These are phyloP conservation scores for Lobophora halterata DNA, from an alignment of 2,888 invertebrate species.

Conservation along the genomic window DNA sequence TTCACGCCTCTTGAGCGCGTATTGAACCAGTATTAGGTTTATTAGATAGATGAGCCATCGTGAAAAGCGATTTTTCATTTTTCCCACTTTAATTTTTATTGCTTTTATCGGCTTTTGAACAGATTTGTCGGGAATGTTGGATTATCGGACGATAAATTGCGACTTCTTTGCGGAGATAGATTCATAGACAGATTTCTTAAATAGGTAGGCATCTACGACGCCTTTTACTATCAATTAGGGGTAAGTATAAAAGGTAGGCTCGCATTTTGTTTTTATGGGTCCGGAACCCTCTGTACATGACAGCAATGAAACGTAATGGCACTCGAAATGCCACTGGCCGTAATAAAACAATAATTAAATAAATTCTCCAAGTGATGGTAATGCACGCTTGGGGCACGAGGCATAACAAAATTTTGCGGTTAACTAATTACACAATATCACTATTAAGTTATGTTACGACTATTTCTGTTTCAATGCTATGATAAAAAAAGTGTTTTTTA, in stretches of 20 bases:
- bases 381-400: constrained; percentile 10
- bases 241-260: constrained; percentile 23
- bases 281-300: constrained; percentile 38
- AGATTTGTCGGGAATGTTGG: constrained; percentile 33
- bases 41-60: constrained; percentile 73
- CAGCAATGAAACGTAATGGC: constrained; percentile 40
- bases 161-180: constrained; percentile 3
- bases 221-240: constrained; percentile 21
- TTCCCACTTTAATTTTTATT: constrained; percentile 50
- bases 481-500: too few species aligned
- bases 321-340: constrained; percentile 35
- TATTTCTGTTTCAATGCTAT: too few species aligned
- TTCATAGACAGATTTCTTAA: constrained; percentile 1
- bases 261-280: constrained; percentile 29
- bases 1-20: constrained; percentile 77
- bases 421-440: too few species aligned
- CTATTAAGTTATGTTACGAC: too few species aligned
- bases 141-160: constrained; percentile 15
- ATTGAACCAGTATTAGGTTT: constrained; percentile 78
- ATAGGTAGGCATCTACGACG: too few species aligned
- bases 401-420: too few species aligned
- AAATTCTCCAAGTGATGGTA: constrained; percentile 33
- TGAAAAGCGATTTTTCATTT: constrained; percentile 67
- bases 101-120: constrained; percentile 38
- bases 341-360: constrained; percentile 43